Base-by-base conservation (phyloP, 1,140 invertebrate species). In the Diuraphis noxia region DNA sequence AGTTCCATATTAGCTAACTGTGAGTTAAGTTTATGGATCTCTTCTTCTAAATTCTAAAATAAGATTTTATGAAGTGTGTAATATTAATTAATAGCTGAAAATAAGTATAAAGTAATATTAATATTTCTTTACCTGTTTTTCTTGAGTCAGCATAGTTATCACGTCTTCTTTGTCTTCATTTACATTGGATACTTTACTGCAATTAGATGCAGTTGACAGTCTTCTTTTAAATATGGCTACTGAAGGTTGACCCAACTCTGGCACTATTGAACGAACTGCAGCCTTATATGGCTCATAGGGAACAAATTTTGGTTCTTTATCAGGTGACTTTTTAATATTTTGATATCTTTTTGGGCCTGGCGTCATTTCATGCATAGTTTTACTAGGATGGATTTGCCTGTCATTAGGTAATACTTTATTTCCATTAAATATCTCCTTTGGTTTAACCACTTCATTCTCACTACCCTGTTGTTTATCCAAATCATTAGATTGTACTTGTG, bases 271-370 rank as follows among this genome's bases (percentile, higher is more conserved):
- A 93, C 96, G 97, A 0, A 97, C 96, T 92, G 97, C 97, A 91
- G 96, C 97, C 93, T 97, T 97, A 93, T 98, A 98, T 0, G 97
- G 97, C 93, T 98, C 97, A 93, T 97, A 98, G 2, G 97, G 97
- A 38, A 98, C 95, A 94, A 98, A 98, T 93, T 97, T 97, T 3
- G 97, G 96, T 93, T 96, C 96, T 93, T 96, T 97, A 0, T 95
- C 95, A 7, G 88, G 72, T 1, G 88, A 90, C 34, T 90, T 93
- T 96, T 96, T 36, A 95, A 93, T 4, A 94, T 93, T 92, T 93
- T 93, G 72, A n/a, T 81, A 81, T 81, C 25, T 90, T 46, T 81
- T 90, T 23, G 88, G 72, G 1, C 88, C 88, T 5, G 72, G 88
- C 8, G 72, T 46, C 72, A 90, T 90, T 4, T 81, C 88, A 17